Percentiles rank a stretch among this genome's conserved stretches.
These are phyloP conservation scores for Telmatherina bonti DNA, from an alignment of 2,797 vertebrate species.

Conservation along the genomic window DNA sequence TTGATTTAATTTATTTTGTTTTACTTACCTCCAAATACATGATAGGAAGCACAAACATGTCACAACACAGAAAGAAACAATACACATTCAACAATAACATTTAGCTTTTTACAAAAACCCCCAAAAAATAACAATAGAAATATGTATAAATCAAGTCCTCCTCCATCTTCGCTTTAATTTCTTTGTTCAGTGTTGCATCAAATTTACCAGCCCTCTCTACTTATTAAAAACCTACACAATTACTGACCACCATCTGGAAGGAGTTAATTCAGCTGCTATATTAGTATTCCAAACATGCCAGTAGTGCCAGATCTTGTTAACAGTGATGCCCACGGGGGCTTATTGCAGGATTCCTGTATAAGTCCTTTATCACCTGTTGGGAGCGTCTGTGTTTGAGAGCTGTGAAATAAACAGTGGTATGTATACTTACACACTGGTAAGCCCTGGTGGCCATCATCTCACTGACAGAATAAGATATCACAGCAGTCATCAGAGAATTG, in stretches of 20 bases:
- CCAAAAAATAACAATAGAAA: too few relatives aligned
- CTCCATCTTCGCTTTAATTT: neutral
- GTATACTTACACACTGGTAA: slow-evolving; percentile 44
- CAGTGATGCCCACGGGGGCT: slow-evolving; percentile 56
- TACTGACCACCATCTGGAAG: slow-evolving; percentile 32
- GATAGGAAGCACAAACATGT: too few relatives aligned
- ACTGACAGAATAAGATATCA: slow-evolving; percentile 61
- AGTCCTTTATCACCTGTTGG: slow-evolving; percentile 67
- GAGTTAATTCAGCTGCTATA: slow-evolving; percentile 23
- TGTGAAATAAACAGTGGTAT: slow-evolving; percentile 61
- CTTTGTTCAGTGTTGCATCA: neutral
- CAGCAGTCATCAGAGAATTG: slow-evolving; percentile 20
- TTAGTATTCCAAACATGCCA: slow-evolving; percentile 63
- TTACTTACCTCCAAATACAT: too few relatives aligned
- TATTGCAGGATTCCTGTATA: slow-evolving; percentile 51
- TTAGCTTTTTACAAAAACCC: too few relatives aligned
- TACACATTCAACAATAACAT: too few relatives aligned
- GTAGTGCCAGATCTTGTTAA: slow-evolving; percentile 62
- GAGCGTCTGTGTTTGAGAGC: slow-evolving; percentile 41
- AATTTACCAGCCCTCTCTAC: neutral
- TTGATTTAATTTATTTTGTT: too few relatives aligned
- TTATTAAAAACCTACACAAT: slow-evolving; percentile 30
- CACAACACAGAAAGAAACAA: too few relatives aligned
- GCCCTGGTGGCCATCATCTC: slow-evolving; percentile 58
- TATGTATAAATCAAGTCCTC: too few relatives aligned